Evolutionary conservation across 2,888 invertebrate genomes (phyloP).

Genomic region (Pachycephus smyrnensis): DNA sequence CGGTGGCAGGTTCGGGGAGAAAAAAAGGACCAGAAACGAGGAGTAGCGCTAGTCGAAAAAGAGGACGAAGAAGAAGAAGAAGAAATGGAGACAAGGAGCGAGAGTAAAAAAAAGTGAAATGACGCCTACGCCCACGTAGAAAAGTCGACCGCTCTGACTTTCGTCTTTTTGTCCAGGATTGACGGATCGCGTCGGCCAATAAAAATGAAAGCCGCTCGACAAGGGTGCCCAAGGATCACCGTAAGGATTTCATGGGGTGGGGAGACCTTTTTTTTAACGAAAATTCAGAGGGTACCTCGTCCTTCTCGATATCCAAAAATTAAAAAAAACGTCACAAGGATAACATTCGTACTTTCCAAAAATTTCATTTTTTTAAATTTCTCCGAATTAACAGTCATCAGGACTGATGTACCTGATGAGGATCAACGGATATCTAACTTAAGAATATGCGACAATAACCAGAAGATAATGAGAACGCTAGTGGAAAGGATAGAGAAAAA

Average conservation of each 20-base stretch:
- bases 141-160: conserved; percentile 41
- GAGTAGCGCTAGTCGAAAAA: conserved; percentile 2
- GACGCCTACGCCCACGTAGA: conserved; percentile 33
- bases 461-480: neutral
- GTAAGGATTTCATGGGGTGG: neutral
- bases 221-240: conserved; percentile 21
- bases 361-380: neutral
- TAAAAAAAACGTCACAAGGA: neutral
- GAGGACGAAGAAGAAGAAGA: conserved; percentile 13
- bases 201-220: conserved; percentile 45
- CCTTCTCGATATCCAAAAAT: neutral
- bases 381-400: neutral
- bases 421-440: neutral
- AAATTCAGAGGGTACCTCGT: neutral
- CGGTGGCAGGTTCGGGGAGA: conserved; percentile 42
- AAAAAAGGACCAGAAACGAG: conserved; percentile 7
- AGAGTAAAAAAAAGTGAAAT: conserved; percentile 24
- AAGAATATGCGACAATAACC: neutral
- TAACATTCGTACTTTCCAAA: neutral
- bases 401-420: neutral
- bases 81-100: conserved; percentile 14
- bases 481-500: conserved; percentile 43
- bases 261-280: neutral
- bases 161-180: conserved; percentile 26
- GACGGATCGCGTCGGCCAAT: conserved; percentile 42